Base-by-base conservation (phyloP, 53 echinoderm and acorn worm genomes). In the Apostichopus leukothele region DNA sequence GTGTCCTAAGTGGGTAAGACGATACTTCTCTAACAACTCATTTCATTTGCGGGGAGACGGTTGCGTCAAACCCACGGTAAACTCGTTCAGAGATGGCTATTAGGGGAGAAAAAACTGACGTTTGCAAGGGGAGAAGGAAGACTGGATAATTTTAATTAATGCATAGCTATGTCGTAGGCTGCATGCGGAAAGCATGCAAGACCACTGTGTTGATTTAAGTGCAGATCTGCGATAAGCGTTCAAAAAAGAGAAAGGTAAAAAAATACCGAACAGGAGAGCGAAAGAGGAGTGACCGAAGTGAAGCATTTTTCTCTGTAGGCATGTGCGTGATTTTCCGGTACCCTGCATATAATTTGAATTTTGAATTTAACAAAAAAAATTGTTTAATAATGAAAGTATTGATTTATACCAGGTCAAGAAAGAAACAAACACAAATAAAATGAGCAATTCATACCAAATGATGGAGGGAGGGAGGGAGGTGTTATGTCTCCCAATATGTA, bases 11-110 rank as follows among this genome's bases (percentile, higher is more conserved):
- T 81, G 81, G 54, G 81, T 81, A 81, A 81, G 54, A 54, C 25
- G 81, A 81, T 81, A 81, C 81, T 81, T 59, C 59, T 81, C 81
- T 59, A 59, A 81, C 81, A 81, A 81, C 81, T 54, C 81, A 81
- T 81, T 81, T 81, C 81, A 81, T 81, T 81, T 81, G 54, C 81
- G 20, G 59, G 39, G 81, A 54, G 23, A 81, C 54, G 59, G 55
- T 81, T 81, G 59, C 59, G 81, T 81, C 81, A 81, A 54, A 81
- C 18, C 59, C 18, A 59, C 81, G 54, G 81, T 16, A 53, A 63
- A 54, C 81, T 11, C 81, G 59, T 59, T 81, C 81, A 81, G 18
- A 57, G 81, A 81, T 59, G 25, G 81, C 81, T 81, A 81, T 81
- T 81, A 81, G 59, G 55, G 81, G 39, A 39, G 39, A 39, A 39